phyloP scores from a whole-genome alignment of 2,888 invertebrate species.

The Sarcophaga caerulescens region DNA sequence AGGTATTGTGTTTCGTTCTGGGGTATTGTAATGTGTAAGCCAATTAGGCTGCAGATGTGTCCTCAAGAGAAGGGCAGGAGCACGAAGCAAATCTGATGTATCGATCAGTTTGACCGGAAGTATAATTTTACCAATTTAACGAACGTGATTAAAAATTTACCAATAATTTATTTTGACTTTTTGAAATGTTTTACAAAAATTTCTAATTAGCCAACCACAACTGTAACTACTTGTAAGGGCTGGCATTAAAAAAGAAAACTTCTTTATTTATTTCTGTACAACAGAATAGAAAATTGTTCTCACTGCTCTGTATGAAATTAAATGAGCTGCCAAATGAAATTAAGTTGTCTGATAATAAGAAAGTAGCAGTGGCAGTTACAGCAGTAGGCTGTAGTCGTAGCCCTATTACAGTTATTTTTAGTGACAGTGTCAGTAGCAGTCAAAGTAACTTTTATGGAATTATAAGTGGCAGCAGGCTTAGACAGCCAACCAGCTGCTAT shows the following conservation, averaged over 20 bases:
- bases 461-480: neutral
- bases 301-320: constrained; percentile 27
- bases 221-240: too few species aligned
- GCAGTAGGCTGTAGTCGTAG: neutral
- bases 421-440: constrained; percentile 1
- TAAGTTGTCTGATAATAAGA: constrained; percentile 15
- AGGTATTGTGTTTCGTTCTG: too few species aligned
- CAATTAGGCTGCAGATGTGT: too few species aligned
- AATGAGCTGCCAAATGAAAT: constrained; percentile 53
- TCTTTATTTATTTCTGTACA: neutral
- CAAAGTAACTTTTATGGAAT: neutral
- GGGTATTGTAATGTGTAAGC: too few species aligned
- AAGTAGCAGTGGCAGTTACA: neutral
- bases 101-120: too few species aligned
- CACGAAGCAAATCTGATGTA: too few species aligned
- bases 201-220: too few species aligned
- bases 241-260: neutral
- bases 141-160: too few species aligned
- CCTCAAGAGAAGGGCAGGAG: too few species aligned
- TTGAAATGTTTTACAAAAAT: too few species aligned
- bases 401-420: neutral
- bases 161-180: too few species aligned
- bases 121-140: too few species aligned
- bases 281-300: neutral
- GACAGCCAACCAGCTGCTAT: neutral